Evolutionary conservation across 2,888 invertebrate genomes (phyloP).

Genomic region (Leptinotarsa peninsularis): DNA sequence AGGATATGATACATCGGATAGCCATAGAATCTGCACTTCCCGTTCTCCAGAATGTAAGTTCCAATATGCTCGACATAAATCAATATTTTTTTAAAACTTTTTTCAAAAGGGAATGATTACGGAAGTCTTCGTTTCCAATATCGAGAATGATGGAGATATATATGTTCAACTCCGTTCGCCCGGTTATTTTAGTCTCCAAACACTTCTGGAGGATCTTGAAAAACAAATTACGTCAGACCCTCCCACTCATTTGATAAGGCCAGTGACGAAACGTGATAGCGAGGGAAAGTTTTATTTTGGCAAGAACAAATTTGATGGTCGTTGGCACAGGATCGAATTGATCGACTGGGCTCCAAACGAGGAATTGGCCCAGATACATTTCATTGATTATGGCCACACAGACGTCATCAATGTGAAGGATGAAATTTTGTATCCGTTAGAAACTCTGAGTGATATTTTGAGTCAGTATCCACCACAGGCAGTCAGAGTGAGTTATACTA

Average conservation of each 20-base stretch:
- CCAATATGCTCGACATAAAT: not conserved
- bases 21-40: constrained; percentile 60
- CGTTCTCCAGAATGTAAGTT: constrained; percentile 49
- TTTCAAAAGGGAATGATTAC: constrained; percentile 54
- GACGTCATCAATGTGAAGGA: constrained; percentile 62
- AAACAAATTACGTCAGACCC: constrained; percentile 46
- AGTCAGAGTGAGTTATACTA: constrained; percentile 51
- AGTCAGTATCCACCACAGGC: constrained; percentile 66
- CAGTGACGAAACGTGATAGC: constrained; percentile 58
- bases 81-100: not conserved
- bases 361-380: constrained; percentile 67
- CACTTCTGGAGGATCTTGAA: constrained; percentile 58
- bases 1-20: constrained; percentile 56
- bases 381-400: constrained; percentile 70
- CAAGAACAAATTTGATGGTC: constrained; percentile 57
- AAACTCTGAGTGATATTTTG: constrained; percentile 63
- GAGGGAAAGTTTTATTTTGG: constrained; percentile 67
- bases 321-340: constrained; percentile 67
- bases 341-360: constrained; percentile 63
- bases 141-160: constrained; percentile 64
- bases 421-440: constrained; percentile 67
- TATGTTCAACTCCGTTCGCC: constrained; percentile 64
- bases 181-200: constrained; percentile 57
- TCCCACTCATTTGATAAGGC: constrained; percentile 35
- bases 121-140: constrained; percentile 64